These are phyloP conservation scores for Poeciliopsis paucimaculata DNA, from an alignment of 2,797 vertebrate species.

Conservation along the genomic window DNA sequence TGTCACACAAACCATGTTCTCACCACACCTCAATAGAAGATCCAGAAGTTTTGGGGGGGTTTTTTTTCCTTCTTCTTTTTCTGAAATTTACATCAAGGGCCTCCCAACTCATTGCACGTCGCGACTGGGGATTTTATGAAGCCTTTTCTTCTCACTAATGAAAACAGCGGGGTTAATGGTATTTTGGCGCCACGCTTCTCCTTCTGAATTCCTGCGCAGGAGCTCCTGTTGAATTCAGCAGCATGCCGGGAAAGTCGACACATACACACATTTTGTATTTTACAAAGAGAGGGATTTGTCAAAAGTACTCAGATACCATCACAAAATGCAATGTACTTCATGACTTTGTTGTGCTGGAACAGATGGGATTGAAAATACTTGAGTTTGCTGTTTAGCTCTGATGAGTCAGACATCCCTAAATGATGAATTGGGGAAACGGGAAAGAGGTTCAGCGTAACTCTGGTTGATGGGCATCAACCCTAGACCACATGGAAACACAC, in stretches of 20 bases:
- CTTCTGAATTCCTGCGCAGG: slow-evolving; percentile 54
- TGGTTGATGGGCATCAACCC: not conserved
- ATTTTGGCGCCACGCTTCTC: slow-evolving; percentile 51
- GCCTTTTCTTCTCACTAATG: slow-evolving; percentile 71
- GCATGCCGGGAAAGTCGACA: slow-evolving; percentile 13
- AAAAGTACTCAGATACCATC: not conserved
- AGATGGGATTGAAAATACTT: not conserved
- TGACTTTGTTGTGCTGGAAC: not conserved
- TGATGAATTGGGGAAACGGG: not conserved
- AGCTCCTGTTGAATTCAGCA: slow-evolving; percentile 32
- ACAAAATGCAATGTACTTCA: not conserved
- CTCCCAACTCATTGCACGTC: slow-evolving; percentile 38
- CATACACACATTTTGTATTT: not conserved
- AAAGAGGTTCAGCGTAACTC: not conserved
- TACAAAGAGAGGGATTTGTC: not conserved
- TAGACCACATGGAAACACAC: no score
- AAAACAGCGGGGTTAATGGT: slow-evolving; percentile 69
- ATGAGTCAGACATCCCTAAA: not conserved
- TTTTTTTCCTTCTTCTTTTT: slow-evolving; percentile 18
- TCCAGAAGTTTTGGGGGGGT: slow-evolving; percentile 1
- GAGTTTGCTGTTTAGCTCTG: not conserved
- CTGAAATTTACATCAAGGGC: slow-evolving; percentile 69
- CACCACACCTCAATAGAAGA: slow-evolving; percentile 30
- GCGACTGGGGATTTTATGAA: slow-evolving; percentile 61
- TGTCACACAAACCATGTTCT: slow-evolving; percentile 48